Conservation (phyloP, 1,140 invertebrate species). For the Paraescarpia echinospica region DNA sequence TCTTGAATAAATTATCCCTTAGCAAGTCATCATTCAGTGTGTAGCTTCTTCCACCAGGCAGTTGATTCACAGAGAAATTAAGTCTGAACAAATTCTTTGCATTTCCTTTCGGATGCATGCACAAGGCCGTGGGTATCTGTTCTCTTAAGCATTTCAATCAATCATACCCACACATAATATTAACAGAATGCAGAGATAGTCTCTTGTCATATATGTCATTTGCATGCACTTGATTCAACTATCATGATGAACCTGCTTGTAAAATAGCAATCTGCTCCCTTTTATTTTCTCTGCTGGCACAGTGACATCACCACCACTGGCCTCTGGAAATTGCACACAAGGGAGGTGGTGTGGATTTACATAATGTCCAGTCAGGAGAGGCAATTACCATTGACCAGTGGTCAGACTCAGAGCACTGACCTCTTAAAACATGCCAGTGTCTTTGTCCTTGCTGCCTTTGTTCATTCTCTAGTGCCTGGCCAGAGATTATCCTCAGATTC, state of each 20-base stretch:
- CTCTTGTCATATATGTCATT: background rate
- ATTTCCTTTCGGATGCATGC: no score
- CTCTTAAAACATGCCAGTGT: background rate
- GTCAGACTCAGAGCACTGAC: background rate
- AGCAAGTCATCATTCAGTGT: no score
- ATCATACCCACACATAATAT: background rate
- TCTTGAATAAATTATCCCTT: no score
- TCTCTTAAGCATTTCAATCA: no score
- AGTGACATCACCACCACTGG: background rate
- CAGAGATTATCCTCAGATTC: background rate
- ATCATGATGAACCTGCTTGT: no score
- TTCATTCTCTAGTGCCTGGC: background rate
- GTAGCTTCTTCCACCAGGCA: no score
- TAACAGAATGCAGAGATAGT: background rate
- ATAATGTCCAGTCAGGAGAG: background rate
- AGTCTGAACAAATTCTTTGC: no score
- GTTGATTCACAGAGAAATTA: no score
- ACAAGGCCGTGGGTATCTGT: no score
- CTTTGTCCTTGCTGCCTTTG: background rate
- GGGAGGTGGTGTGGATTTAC: background rate
- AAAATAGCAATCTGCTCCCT: no score
- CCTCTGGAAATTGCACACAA: background rate
- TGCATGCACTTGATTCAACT: background rate
- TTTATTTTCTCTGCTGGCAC: background rate
- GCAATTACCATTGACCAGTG: background rate